Conservation (phyloP, 2,888 invertebrate species). For the Machimus rusticus region DNA sequence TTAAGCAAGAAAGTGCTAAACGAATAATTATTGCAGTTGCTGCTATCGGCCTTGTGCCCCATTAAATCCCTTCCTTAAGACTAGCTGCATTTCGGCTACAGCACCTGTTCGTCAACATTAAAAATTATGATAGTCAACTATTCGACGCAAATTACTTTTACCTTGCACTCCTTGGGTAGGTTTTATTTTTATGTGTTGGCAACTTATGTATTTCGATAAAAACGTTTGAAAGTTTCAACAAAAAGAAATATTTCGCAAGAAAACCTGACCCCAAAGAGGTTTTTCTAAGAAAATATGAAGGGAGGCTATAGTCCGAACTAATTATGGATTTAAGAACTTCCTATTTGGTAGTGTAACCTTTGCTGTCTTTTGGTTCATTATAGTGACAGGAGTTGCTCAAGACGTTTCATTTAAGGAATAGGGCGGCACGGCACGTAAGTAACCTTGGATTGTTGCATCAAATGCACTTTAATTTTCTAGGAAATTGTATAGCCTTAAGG, state of each 20-base stretch:
- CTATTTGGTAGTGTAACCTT: neutral
- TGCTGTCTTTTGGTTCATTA: neutral
- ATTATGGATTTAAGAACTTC: neutral
- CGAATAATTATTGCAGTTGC: neutral
- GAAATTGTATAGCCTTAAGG: neutral
- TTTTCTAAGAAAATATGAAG: neutral
- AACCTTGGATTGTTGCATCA: neutral
- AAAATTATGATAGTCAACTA: neutral
- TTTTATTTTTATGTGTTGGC: neutral
- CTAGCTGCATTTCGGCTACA: neutral
- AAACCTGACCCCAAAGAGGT: neutral
- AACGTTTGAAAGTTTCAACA: neutral
- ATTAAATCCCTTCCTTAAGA: slow-evolving; percentile 3
- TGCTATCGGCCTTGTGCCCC: neutral
- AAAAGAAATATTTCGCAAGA: neutral
- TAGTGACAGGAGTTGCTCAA: neutral
- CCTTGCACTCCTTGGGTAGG: neutral
- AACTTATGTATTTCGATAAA: neutral
- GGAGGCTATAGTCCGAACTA: neutral
- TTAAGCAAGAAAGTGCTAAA: neutral
- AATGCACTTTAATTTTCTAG: neutral
- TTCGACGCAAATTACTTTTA: neutral
- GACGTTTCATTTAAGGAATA: neutral
- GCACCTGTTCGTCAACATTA: neutral
- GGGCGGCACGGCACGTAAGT: neutral